Conservation (phyloP, 2,888 invertebrate genomes). For the Yponomeuta cagnagella region DNA sequence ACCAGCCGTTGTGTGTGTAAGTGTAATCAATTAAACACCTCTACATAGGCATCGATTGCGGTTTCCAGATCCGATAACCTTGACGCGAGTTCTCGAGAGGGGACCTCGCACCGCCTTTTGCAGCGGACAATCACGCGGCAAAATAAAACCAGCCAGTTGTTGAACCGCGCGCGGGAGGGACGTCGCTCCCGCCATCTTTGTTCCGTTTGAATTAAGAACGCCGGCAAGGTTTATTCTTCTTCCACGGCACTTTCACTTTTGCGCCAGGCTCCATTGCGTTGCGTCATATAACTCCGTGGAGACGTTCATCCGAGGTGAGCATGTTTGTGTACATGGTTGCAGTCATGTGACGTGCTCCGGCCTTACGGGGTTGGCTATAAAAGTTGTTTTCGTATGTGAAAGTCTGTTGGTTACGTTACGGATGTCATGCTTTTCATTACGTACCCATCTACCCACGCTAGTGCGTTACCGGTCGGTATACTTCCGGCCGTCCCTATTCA, state of each 20-base stretch:
- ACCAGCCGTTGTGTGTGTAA: too few species aligned
- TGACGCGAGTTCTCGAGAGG: slow-evolving; percentile 4
- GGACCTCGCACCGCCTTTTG: slow-evolving; percentile 1
- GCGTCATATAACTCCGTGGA: slow-evolving; percentile 2
- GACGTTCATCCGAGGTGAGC: slow-evolving; percentile 14
- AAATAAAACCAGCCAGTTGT: slow-evolving; percentile 4
- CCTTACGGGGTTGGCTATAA: background rate
- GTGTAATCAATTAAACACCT: too few species aligned
- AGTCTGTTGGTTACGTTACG: background rate
- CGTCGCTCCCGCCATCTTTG: background rate
- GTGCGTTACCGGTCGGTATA: too few species aligned
- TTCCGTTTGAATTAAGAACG: slow-evolving; percentile 6
- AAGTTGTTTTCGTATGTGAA: background rate
- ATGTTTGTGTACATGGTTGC: slow-evolving; percentile 12
- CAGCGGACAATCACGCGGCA: background rate
- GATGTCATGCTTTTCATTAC: background rate
- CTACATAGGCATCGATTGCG: background rate
- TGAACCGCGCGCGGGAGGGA: background rate
- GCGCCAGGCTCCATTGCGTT: slow-evolving; percentile 5
- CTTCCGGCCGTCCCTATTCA: too few species aligned
- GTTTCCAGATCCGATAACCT: background rate
- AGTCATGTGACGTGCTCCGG: slow-evolving; percentile 1
- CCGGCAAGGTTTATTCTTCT: background rate
- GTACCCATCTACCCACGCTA: background rate
- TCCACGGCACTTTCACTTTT: slow-evolving; percentile 9